phyloP scores from a whole-genome alignment of 2,113 vertebrate genomes.

The Empidonax alnorum region DNA sequence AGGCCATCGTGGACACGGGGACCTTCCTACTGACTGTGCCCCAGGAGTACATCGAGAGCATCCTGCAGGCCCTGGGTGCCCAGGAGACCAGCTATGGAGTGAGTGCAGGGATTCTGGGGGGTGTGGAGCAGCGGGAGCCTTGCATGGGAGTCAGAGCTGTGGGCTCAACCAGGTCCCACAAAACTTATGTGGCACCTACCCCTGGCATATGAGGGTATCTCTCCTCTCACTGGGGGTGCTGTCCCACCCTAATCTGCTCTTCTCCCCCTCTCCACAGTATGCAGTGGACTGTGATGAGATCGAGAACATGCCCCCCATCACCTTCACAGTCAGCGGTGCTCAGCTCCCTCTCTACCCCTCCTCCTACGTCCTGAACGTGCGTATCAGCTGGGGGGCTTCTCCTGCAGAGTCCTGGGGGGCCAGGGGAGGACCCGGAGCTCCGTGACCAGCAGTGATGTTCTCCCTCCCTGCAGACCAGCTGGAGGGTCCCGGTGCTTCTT shows the following conservation, averaged over 20 bases:
- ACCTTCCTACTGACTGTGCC: conserved; percentile 65
- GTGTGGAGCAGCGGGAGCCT: fast-evolving
- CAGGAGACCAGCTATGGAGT: conserved; percentile 61
- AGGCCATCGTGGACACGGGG: conserved; percentile 72
- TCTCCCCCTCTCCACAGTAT: conserved; percentile 23
- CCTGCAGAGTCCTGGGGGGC: not conserved
- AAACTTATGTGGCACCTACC: fast-evolving
- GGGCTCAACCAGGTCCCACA: not conserved
- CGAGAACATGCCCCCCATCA: conserved; percentile 54
- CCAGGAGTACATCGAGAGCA: conserved; percentile 2
- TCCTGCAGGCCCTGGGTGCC: conserved; percentile 56
- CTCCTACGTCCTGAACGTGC: conserved; percentile 45
- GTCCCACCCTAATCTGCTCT: not conserved
- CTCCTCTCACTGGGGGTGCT: not conserved
- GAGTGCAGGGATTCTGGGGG: not conserved
- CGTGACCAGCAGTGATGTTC: not conserved
- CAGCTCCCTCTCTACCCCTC: conserved; percentile 49
- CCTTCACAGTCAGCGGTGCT: conserved; percentile 47
- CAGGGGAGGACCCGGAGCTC: not conserved
- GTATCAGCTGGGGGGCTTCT: not conserved
- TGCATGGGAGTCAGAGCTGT: not conserved
- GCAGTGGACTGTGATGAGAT: conserved; percentile 33
- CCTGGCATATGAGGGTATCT: fast-evolving
- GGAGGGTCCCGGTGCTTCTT: not conserved
- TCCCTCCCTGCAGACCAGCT: not conserved